phyloP scores from a whole-genome alignment of 2,888 invertebrate species.

The Brachynemurus nebulosus region DNA sequence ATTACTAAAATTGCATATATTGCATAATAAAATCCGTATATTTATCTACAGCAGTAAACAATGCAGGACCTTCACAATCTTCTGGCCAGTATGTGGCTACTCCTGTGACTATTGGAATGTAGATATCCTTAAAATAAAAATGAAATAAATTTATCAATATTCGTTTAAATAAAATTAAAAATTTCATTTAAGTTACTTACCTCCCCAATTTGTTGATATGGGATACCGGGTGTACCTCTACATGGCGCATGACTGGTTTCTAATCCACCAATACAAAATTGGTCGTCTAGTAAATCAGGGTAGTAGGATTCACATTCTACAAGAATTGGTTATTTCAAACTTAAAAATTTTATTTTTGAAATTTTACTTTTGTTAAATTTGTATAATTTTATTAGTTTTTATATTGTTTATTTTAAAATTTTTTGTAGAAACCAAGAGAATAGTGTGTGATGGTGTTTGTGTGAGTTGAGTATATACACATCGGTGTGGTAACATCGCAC shows the following conservation, averaged over 20 bases:
- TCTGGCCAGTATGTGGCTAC: background rate
- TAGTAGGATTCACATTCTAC: background rate
- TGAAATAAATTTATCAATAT: too few species aligned
- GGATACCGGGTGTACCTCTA: background rate
- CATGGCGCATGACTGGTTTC: background rate
- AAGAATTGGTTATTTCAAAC: background rate
- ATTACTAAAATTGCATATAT: too few species aligned
- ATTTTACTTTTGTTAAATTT: background rate
- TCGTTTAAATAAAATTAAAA: background rate
- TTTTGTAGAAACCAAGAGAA: background rate
- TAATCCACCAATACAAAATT: background rate
- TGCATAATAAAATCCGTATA: background rate
- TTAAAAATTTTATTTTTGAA: background rate
- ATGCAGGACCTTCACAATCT: background rate
- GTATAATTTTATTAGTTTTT: background rate
- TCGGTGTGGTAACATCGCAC: too few species aligned
- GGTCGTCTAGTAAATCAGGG: background rate
- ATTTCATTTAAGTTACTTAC: background rate
- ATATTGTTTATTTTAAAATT: background rate
- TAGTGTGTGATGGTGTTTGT: too few species aligned
- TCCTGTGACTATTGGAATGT: background rate
- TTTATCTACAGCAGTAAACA: background rate
- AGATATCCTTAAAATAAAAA: too few species aligned
- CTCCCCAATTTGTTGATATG: background rate
- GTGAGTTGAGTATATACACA: too few species aligned